Percentiles rank a stretch among this genome's conserved stretches.
Evolutionary conservation across 2,888 invertebrate species (phyloP).

Genomic region (Zygaena filipendulae): DNA sequence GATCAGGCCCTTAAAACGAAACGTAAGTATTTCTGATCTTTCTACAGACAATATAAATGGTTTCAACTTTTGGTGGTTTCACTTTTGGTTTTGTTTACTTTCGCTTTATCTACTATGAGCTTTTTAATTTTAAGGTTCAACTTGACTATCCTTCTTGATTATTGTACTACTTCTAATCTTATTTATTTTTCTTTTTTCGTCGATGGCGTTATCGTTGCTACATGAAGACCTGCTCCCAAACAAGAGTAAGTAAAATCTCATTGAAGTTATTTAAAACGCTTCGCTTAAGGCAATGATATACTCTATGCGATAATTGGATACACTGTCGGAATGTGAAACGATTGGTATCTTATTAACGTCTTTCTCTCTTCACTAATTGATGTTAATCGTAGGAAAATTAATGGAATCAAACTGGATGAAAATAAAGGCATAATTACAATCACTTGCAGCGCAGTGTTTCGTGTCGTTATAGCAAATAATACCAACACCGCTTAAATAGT

Average conservation of each 20-base stretch:
- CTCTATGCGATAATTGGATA: constrained; percentile 29
- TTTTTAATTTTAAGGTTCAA: too few relatives aligned
- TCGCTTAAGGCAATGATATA: constrained; percentile 44
- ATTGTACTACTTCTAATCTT: constrained; percentile 37
- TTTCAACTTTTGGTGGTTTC: too few relatives aligned
- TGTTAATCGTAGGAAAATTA: constrained; percentile 23
- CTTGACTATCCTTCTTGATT: too few relatives aligned
- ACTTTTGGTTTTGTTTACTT: too few relatives aligned
- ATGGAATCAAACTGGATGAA: constrained; percentile 26
- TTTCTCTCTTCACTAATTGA: constrained; percentile 20
- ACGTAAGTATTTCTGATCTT: constrained; percentile 36
- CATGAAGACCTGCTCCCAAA: constrained; percentile 74
- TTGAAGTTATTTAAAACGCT: constrained; percentile 29
- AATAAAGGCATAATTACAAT: constrained; percentile 24
- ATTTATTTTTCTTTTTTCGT: constrained; percentile 43
- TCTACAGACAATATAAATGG: constrained; percentile 19
- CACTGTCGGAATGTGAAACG: constrained; percentile 27
- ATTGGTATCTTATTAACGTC: constrained; percentile 22
- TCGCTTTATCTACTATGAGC: too few relatives aligned
- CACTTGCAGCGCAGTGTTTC: constrained; percentile 43
- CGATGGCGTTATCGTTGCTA: constrained; percentile 43
- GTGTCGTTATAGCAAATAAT: constrained; percentile 50
- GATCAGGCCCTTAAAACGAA: constrained; percentile 24
- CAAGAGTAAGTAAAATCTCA: constrained; percentile 70
- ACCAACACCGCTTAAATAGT: constrained; percentile 45